Evolutionary conservation across 1,140 invertebrate species (phyloP).

Genomic region (Drosophila ogumai): DNA sequence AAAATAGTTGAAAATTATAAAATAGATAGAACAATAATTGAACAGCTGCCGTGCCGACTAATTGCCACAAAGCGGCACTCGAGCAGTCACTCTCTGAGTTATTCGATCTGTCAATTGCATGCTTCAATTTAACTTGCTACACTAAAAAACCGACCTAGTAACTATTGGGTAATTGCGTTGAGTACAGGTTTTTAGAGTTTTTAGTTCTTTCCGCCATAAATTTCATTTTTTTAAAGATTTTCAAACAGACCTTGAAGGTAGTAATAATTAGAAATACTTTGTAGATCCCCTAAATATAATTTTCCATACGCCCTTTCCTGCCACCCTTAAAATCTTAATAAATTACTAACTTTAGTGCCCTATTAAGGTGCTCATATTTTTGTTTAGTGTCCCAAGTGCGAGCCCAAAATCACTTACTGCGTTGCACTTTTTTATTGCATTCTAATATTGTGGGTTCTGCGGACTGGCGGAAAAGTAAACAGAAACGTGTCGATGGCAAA

Average conservation of each 20-base stretch:
- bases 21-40: constrained; percentile 60
- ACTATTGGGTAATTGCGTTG: neutral
- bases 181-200: neutral
- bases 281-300: neutral
- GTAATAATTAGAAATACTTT: neutral
- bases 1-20: constrained; percentile 13
- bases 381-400: neutral
- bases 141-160: neutral
- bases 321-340: neutral
- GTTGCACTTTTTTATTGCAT: constrained; percentile 46
- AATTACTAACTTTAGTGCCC: neutral
- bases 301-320: neutral
- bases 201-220: neutral
- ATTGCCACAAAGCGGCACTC: constrained; percentile 42
- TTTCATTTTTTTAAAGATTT: neutral
- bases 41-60: constrained; percentile 53
- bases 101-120: constrained; percentile 45
- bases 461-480: constrained; percentile 24
- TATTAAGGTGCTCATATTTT: neutral
- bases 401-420: constrained; percentile 26
- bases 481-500: constrained; percentile 42
- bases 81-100: constrained; percentile 11
- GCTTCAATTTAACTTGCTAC: neutral
- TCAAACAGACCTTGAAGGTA: neutral
- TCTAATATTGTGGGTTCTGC: constrained; percentile 15